These are phyloP conservation scores for Aurelia coerulea DNA, from an alignment of 30 jellyfish, hydroid and myxozoan genomes.

Conservation along the genomic window DNA sequence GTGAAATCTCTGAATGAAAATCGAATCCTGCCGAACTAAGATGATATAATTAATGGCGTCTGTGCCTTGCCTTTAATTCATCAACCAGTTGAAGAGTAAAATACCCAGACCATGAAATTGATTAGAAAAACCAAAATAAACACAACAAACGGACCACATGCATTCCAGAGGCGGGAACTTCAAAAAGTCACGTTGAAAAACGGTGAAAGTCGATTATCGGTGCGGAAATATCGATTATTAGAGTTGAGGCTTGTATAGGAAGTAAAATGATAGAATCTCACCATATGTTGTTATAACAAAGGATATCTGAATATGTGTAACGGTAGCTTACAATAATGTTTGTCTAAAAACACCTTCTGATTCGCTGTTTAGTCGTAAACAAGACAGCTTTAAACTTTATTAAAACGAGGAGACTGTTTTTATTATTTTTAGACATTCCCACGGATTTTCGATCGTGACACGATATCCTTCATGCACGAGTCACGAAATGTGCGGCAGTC, in stretches of 20 bases:
- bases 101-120: constrained; percentile 55
- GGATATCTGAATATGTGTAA: not conserved
- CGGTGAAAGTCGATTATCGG: constrained; percentile 20
- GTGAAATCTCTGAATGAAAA: constrained; percentile 3
- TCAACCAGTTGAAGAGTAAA: constrained; percentile 37
- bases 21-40: not conserved
- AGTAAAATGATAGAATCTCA: not conserved
- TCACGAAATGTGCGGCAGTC: not conserved
- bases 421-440: not conserved
- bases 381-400: not conserved
- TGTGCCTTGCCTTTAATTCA: constrained; percentile 36
- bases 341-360: not conserved
- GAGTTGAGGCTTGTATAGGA: constrained; percentile 7
- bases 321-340: not conserved
- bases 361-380: not conserved
- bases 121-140: constrained; percentile 20
- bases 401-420: not conserved
- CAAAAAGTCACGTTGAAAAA: constrained; percentile 45
- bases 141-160: constrained; percentile 24
- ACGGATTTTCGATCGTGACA: not conserved
- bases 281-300: not conserved
- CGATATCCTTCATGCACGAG: not conserved
- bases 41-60: constrained; percentile 61
- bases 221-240: constrained; percentile 64
- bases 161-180: constrained; percentile 53